phyloP scores from a whole-genome alignment of 2,113 vertebrate genomes.

The Struthidea cinerea region DNA sequence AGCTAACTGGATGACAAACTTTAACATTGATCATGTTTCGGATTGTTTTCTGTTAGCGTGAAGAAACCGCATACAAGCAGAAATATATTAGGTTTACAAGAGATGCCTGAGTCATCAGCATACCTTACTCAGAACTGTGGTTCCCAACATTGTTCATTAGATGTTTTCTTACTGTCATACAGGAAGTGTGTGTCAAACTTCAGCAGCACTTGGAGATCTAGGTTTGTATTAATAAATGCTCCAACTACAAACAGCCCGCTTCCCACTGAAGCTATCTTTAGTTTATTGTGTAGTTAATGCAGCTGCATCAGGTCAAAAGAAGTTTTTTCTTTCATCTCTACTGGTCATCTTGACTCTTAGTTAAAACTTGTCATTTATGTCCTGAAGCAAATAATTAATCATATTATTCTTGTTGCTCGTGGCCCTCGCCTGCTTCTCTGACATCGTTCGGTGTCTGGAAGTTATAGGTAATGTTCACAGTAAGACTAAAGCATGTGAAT shows the following conservation, averaged over 20 bases:
- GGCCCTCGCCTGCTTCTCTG: not conserved
- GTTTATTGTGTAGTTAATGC: not conserved
- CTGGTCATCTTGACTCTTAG: not conserved
- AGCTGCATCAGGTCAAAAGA: not conserved
- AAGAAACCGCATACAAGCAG: not conserved
- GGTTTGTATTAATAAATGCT: slow-evolving; percentile 19
- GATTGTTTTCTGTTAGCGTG: not conserved
- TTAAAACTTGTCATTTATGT: not conserved
- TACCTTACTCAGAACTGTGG: not conserved
- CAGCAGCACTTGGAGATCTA: not conserved
- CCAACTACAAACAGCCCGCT: not conserved
- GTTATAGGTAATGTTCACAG: not conserved
- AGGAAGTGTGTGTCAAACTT: slow-evolving; percentile 41
- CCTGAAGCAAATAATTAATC: not conserved
- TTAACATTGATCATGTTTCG: not conserved
- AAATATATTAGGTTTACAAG: not conserved
- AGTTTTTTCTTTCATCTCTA: not conserved
- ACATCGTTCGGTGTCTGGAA: accelerated
- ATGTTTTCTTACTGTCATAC: slow-evolving; percentile 12
- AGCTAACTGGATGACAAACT: not conserved
- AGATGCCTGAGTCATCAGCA: slow-evolving; percentile 27
- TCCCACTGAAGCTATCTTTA: slow-evolving; percentile 21
- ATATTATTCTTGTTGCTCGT: not conserved
- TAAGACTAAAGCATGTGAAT: not conserved
- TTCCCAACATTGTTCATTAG: slow-evolving; percentile 28